A percentile compares a stretch with the other conserved stretches of the same genome.
These are phyloP conservation scores for Stegana nigrithorax DNA, from an alignment of 2,888 invertebrate genomes.

Conservation along the genomic window DNA sequence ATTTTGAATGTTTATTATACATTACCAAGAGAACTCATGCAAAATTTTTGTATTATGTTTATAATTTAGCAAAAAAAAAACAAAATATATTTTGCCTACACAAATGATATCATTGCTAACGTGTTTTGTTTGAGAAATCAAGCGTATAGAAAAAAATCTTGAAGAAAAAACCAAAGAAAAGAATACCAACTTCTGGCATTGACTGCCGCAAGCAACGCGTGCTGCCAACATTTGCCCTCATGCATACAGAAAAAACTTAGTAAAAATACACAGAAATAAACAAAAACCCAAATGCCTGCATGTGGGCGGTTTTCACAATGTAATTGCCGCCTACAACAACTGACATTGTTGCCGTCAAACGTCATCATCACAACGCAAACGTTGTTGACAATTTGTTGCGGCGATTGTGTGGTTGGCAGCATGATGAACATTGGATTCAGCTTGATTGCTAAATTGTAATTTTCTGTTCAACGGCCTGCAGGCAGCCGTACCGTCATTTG, in stretches of 20 bases:
- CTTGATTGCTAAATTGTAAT: not conserved
- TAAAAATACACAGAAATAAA: not conserved
- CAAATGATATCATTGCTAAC: too few relatives aligned
- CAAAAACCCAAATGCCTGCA: not conserved
- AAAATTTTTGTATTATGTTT: too few relatives aligned
- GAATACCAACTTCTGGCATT: not conserved
- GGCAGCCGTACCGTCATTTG: constrained; percentile 30
- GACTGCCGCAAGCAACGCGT: not conserved
- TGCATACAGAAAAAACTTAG: not conserved
- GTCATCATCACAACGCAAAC: constrained; percentile 3
- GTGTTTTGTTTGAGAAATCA: not conserved
- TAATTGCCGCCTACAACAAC: not conserved
- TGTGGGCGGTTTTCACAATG: not conserved
- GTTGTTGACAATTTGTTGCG: not conserved
- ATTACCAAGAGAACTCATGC: too few relatives aligned
- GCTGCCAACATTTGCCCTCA: too few relatives aligned
- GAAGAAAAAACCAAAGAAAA: not conserved
- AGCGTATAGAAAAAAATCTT: not conserved
- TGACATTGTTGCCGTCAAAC: not conserved
- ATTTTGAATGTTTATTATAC: too few relatives aligned
- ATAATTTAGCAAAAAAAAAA: too few relatives aligned
- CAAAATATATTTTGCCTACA: too few relatives aligned
- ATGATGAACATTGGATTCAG: not conserved
- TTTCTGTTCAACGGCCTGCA: not conserved
- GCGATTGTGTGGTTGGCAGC: not conserved